These are phyloP conservation scores for Sphaerophoria rueppellii DNA, from an alignment of 2,888 invertebrate species.

Conservation along the genomic window DNA sequence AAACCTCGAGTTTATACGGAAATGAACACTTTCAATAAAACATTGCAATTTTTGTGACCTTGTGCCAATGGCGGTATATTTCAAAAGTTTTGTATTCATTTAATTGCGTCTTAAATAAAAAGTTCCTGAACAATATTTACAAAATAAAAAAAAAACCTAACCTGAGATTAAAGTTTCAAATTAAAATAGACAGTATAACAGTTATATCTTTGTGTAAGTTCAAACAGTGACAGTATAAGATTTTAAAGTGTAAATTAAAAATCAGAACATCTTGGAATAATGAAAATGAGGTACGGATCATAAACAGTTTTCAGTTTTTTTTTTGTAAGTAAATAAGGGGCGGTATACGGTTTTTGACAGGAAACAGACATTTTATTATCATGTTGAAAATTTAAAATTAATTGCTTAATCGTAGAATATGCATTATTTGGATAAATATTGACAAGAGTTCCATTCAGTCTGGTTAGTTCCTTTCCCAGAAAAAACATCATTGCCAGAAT, in stretches of 20 bases:
- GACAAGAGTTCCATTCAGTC: neutral
- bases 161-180: neutral
- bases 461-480: slow-evolving; percentile 24
- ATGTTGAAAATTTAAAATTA: neutral
- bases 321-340: neutral
- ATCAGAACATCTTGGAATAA: slow-evolving; percentile 46
- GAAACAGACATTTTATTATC: no score
- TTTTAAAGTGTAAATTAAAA: no score
- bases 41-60: slow-evolving; percentile 17
- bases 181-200: slow-evolving; percentile 20
- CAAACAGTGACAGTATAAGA: no score
- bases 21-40: slow-evolving; percentile 18
- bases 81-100: slow-evolving; percentile 2
- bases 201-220: no score
- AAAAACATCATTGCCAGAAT: neutral
- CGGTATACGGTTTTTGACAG: neutral
- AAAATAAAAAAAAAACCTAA: slow-evolving; percentile 5
- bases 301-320: neutral
- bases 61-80: slow-evolving; percentile 32
- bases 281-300: slow-evolving; percentile 68
- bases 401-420: neutral
- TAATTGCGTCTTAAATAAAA: slow-evolving; percentile 3
- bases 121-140: neutral
- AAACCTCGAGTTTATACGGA: neutral
- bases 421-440: neutral